These are phyloP conservation scores for Panthera uncia DNA, from an alignment of 2,113 vertebrate species.

Conservation along the genomic window DNA sequence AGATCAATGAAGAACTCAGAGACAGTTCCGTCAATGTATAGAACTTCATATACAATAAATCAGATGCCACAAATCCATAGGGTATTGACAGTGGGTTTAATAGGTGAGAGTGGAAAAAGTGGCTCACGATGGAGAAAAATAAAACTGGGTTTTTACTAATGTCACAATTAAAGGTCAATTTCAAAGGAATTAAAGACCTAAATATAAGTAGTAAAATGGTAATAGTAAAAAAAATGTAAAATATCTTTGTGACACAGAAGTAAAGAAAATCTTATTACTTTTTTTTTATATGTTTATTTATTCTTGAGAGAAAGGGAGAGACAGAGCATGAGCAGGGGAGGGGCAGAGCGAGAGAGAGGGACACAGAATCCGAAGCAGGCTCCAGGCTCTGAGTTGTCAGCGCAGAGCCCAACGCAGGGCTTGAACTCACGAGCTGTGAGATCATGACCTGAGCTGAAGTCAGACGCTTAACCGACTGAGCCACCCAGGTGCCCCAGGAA, in stretches of 20 bases:
- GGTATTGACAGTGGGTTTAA: background rate
- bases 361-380: too few relatives aligned
- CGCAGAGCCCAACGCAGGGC: too few relatives aligned
- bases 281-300: too few relatives aligned
- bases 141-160: constrained; percentile 16
- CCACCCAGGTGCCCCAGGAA: too few relatives aligned
- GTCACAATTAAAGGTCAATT: background rate
- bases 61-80: background rate
- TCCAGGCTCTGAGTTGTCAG: too few relatives aligned
- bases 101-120: background rate
- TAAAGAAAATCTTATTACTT: background rate
- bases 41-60: background rate
- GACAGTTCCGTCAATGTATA: background rate
- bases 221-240: background rate
- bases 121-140: background rate
- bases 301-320: too few relatives aligned
- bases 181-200: background rate
- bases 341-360: too few relatives aligned
- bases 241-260: background rate
- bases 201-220: background rate
- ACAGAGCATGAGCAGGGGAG: too few relatives aligned
- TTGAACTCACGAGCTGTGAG: too few relatives aligned
- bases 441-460: too few relatives aligned
- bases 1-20: background rate
- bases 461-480: too few relatives aligned